These are phyloP conservation scores for Adoxophyes honmai DNA, from an alignment of 1,140 invertebrate species.

Conservation along the genomic window DNA sequence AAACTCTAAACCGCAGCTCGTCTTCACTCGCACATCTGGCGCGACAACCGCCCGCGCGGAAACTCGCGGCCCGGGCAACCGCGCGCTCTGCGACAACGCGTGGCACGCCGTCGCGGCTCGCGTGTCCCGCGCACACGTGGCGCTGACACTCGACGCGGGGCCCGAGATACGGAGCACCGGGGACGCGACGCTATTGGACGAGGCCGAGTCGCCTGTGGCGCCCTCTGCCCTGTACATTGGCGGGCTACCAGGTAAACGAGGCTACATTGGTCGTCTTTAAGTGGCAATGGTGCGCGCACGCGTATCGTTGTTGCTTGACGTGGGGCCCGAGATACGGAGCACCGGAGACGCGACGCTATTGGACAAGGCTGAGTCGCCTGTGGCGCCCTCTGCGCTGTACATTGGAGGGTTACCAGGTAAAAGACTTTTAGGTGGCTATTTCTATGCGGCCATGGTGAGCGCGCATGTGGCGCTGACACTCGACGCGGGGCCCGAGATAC, in stretches of 20 bases:
- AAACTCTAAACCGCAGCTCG: conserved; percentile 33
- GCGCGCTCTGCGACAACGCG: conserved; percentile 84
- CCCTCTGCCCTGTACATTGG: conserved; percentile 87
- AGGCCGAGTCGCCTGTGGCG: conserved; percentile 38
- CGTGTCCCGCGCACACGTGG: conserved; percentile 83
- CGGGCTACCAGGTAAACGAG: conserved; percentile 87
- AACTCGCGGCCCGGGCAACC: conserved; percentile 16
- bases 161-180: conserved; percentile 18
- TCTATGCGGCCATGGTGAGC: too few relatives aligned
- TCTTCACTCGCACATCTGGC: conserved; percentile 29
- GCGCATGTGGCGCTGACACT: conserved; percentile 85
- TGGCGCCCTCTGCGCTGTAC: conserved; percentile 81
- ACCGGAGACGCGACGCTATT: conserved; percentile 10
- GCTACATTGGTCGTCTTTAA: conserved; percentile 1
- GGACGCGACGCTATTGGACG: conserved; percentile 16
- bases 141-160: conserved; percentile 83
- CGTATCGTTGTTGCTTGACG: conserved; percentile 85
- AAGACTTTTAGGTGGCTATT: too few relatives aligned
- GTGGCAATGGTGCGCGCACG: too few relatives aligned
- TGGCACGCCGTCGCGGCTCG: conserved; percentile 91
- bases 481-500: conserved; percentile 69
- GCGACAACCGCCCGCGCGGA: conserved; percentile 1
- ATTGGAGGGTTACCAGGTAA: conserved; percentile 92
- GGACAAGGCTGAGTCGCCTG: conserved; percentile 27
- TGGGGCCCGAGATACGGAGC: conserved; percentile 21